Percentiles rank a stretch among this genome's conserved stretches.
phyloP scores from a whole-genome alignment of 2,888 invertebrate species.

The Uropetala carovei region DNA sequence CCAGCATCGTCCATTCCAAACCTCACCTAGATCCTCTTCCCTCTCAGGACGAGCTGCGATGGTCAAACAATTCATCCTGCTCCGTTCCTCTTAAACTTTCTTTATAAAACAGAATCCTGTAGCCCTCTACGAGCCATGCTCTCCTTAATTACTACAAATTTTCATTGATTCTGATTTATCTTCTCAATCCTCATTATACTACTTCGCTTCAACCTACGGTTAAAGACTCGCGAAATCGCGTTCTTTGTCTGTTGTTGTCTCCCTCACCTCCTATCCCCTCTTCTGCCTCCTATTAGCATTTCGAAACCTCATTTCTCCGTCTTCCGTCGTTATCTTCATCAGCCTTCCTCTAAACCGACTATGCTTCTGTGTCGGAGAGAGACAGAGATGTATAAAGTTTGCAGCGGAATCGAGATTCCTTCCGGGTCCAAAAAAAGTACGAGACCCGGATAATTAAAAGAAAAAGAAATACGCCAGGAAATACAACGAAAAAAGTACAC shows the following conservation, averaged over 20 bases:
- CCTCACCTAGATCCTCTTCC: neutral
- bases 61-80: neutral
- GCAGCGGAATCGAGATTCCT: neutral
- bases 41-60: neutral
- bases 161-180: neutral
- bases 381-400: neutral
- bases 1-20: neutral
- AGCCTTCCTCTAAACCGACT: neutral
- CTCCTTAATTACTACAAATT: neutral
- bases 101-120: too few relatives aligned
- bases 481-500: neutral
- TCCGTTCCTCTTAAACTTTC: neutral
- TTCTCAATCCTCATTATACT: neutral
- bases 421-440: neutral
- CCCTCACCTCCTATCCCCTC: neutral
- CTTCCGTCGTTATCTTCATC: neutral
- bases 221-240: neutral
- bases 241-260: neutral
- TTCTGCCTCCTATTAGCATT: constrained; percentile 31
- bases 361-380: neutral
- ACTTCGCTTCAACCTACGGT: neutral
- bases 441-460: neutral
- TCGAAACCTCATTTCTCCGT: constrained; percentile 17
- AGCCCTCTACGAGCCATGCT: too few relatives aligned
- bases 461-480: neutral